Base-by-base conservation (phyloP, 2,888 invertebrate genomes). In the Drosophila siamana region DNA sequence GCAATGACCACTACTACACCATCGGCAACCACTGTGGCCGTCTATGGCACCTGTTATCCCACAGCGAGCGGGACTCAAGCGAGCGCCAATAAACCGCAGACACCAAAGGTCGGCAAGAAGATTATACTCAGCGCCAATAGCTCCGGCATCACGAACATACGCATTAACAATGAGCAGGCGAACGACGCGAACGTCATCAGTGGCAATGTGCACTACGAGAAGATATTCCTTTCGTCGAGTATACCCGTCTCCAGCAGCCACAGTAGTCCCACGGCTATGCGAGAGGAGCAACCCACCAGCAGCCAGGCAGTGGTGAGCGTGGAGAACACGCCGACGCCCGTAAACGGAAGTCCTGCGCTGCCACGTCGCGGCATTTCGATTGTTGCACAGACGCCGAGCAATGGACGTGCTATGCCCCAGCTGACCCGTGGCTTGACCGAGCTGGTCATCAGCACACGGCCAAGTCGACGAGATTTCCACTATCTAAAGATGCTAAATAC, bases 391-490 rank as follows among this genome's bases (percentile, higher is more conserved):
- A 48, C 40, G 19, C 43, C 43, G n/a, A 71, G 38, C 65, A 57
- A 36, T 33, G 60, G 47, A 4, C 59, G 48, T 43, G 62, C 38
- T 36, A 73, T 59, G 30, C 88, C 89, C 2, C 85, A 90, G 50
- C 61, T 92, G 63, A 92, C 90, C 1, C 89, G 92, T 44, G 92
- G 92, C 22, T 78, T 92, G 15, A 92, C 92, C 4, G 92, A 92
- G 80, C 89, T 91, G 66, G 91, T 91, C 40, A 92, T 92, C 67
- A 90, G 90, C 66, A 85, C 90, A 28, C 87, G 92, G 11, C 92
- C 91, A 11, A 92, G 92, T 84, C 90, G 92, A 26, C 89, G 88
- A 38, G 92, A 92, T 69, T 89, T 90, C 44, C 89, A 90, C 61
- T 87, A 88, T 28, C 69, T 84, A 13, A 90, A 82, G 47, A 59